phyloP scores from a whole-genome alignment of 2,888 invertebrate genomes.

The Lithodes maja region DNA sequence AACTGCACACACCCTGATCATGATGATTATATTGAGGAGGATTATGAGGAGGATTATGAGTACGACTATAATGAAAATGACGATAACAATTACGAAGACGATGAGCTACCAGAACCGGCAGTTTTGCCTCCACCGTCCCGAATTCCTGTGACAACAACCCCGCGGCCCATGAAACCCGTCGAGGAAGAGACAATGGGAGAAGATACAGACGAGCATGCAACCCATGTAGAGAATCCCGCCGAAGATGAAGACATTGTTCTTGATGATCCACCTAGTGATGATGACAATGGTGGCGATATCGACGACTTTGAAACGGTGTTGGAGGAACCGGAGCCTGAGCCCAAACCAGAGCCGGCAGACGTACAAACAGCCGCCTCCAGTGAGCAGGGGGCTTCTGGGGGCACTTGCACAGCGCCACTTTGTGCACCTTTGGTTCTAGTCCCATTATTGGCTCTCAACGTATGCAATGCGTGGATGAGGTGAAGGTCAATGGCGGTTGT shows the following conservation, averaged over 20 bases:
- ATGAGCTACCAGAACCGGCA: neutral
- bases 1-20: slow-evolving; percentile 34
- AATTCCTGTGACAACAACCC: neutral
- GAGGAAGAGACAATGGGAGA: neutral
- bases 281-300: slow-evolving; percentile 10
- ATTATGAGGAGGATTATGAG: slow-evolving; percentile 32
- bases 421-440: slow-evolving; percentile 15
- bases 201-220: neutral
- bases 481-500: slow-evolving; percentile 15
- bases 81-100: neutral
- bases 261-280: neutral
- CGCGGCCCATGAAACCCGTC: neutral
- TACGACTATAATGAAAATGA: neutral
- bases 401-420: neutral
- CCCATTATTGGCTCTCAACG: slow-evolving; percentile 4
- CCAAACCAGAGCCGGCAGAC: slow-evolving; percentile 13
- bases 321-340: neutral
- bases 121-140: neutral
- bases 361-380: slow-evolving; percentile 43
- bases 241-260: neutral
- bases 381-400: slow-evolving; percentile 24
- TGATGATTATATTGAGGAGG: slow-evolving; percentile 32
- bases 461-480: slow-evolving; percentile 38
- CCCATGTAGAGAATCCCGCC: neutral
- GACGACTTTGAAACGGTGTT: slow-evolving; percentile 24